Base-by-base conservation (phyloP, 1,140 invertebrate species). In the Lordiphosa stackelbergi region DNA sequence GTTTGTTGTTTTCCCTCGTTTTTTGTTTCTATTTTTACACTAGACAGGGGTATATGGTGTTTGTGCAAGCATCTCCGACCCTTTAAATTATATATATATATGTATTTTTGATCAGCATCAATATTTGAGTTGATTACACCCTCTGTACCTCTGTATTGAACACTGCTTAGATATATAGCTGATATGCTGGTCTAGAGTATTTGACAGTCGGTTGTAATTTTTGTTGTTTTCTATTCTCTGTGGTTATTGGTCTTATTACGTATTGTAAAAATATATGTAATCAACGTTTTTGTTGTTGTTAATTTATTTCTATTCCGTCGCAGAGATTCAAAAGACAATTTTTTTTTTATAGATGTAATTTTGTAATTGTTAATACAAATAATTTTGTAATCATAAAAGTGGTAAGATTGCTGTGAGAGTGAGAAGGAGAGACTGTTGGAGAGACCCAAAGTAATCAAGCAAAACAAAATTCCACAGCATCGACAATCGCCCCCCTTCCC, bases 291-390 rank as follows among this genome's bases (percentile, higher is more conserved):
- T 66, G 64, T 77, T 70, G 62, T 63, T 77, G 73, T 69, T 72
- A 69, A 69, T 77, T 69, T 78, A 77, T 77, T 69, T 69, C 24
- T 69, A 61, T 72, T 77, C 78, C 73, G 61, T 72, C 64, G 59
- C 45, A 43, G 55, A 72, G 73, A 77, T 72, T 72, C 43, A 65
- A 77, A 72, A 72, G 38, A 69, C 78, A 78, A 78, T 73, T 66
- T 70, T 61, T 57, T 57, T 66, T 70, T 61, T 57, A 78, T 79
- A 79, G 78, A 69, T 69, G 69, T 78, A 51, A 54, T 58, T 69
- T 73, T 77, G 69, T 69, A 72, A 63, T 69, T 72, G 68, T 57
- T 57, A 57, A 57, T 43, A 59, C 48, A 66, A 69, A 66, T 66
- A 69, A 60, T 66, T 35, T 46, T 66, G 59, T 46, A 64, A 51